phyloP scores from a whole-genome alignment of 2,113 vertebrate genomes.

The Helogale parvula region DNA sequence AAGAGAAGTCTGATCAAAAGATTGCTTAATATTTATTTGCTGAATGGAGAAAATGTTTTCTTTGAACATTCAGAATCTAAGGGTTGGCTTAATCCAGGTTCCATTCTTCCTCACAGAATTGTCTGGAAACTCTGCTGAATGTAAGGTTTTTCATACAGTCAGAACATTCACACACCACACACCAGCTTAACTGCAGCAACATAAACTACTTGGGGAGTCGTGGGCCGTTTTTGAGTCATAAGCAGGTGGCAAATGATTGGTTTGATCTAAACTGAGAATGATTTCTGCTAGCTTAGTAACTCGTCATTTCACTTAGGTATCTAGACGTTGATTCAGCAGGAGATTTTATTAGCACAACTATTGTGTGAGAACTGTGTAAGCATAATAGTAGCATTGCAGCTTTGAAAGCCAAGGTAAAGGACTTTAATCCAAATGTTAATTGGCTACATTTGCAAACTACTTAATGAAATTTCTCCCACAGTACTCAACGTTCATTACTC shows the following conservation, averaged over 20 bases:
- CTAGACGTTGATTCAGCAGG: neutral
- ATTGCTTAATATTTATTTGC: neutral
- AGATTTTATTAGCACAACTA: neutral
- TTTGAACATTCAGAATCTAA: neutral
- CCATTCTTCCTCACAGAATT: neutral
- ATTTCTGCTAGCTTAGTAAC: neutral
- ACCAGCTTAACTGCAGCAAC: neutral
- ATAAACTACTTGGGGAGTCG: neutral
- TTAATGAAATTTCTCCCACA: neutral
- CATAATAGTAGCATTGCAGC: accelerated
- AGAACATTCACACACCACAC: neutral
- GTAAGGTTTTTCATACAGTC: accelerated
- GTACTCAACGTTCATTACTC: neutral
- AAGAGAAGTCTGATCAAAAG: neutral
- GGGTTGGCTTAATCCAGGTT: neutral
- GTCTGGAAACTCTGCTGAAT: neutral
- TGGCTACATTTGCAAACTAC: neutral
- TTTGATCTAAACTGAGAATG: neutral
- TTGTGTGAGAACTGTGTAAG: neutral
- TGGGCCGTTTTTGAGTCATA: neutral
- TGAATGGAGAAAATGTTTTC: neutral
- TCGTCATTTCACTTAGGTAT: neutral
- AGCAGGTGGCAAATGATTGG: neutral
- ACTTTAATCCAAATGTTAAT: neutral
- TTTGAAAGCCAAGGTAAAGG: neutral